Conservation (phyloP, 2,797 vertebrate genomes). For the Nyctibius grandis region DNA sequence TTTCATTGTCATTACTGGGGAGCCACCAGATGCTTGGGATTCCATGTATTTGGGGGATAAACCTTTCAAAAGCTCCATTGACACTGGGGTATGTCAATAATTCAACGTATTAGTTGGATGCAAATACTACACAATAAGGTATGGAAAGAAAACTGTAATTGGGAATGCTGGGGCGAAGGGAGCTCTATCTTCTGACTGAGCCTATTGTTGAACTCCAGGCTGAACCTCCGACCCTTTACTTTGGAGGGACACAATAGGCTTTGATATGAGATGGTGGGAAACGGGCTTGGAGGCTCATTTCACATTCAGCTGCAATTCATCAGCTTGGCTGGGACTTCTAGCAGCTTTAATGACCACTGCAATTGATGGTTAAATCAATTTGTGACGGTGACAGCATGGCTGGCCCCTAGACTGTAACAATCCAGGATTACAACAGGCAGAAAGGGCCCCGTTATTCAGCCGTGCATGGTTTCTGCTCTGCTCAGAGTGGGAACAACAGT, state of each 20-base stretch:
- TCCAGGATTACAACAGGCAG: constrained; percentile 83
- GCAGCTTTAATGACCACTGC: constrained; percentile 84
- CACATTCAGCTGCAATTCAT: constrained; percentile 85
- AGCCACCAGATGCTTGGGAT: constrained; percentile 75
- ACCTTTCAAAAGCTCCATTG: constrained; percentile 74
- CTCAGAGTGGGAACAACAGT: constrained; percentile 76
- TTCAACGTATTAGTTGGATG: constrained; percentile 75
- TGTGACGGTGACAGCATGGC: constrained; percentile 89
- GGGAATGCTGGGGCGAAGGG: constrained; percentile 74
- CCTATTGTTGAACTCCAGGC: constrained; percentile 84
- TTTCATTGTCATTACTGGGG: constrained; percentile 59
- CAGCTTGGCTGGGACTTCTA: constrained; percentile 81
- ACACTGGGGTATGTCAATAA: constrained; percentile 76
- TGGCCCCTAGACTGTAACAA: constrained; percentile 88
- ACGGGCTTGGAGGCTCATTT: constrained; percentile 80
- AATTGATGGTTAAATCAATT: constrained; percentile 96
- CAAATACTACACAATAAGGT: constrained; percentile 79
- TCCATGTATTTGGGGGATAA: constrained; percentile 74
- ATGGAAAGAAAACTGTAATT: constrained; percentile 79
- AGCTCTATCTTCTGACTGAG: constrained; percentile 77
- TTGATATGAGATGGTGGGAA: constrained; percentile 93
- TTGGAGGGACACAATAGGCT: constrained; percentile 90
- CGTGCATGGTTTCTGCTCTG: constrained; percentile 66
- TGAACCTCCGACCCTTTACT: constrained; percentile 87
- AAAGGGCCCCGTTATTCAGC: constrained; percentile 78